phyloP scores from a whole-genome alignment of 1,140 invertebrate genomes.

The Muscidifurax raptorellus region DNA sequence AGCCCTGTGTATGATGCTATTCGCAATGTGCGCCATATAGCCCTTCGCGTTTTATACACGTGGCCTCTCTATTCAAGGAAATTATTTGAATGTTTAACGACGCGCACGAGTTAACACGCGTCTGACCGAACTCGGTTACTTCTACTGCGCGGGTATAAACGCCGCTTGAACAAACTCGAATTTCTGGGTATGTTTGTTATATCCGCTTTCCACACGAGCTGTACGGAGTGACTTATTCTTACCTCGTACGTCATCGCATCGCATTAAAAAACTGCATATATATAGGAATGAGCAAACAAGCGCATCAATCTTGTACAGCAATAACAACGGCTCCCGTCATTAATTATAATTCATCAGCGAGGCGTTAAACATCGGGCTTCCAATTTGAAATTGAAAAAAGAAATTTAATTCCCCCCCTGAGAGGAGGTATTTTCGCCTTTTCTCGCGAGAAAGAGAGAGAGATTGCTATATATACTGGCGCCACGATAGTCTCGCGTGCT shows the following conservation, averaged over 20 bases:
- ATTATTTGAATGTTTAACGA: not conserved
- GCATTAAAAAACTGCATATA: not conserved
- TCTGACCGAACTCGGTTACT: not conserved
- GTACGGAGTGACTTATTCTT: too few species aligned
- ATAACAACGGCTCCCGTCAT: slow-evolving; percentile 15
- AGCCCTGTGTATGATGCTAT: not conserved
- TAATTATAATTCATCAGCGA: slow-evolving; percentile 47
- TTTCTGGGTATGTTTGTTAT: too few species aligned
- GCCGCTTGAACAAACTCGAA: too few species aligned
- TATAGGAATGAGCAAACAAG: not conserved
- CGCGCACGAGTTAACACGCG: not conserved
- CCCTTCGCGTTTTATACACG: not conserved
- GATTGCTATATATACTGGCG: too few species aligned
- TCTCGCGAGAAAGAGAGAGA: not conserved
- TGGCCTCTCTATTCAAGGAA: not conserved
- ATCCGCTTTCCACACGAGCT: too few species aligned
- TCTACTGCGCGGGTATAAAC: not conserved
- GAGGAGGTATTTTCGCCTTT: not conserved
- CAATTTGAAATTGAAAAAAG: slow-evolving; percentile 47
- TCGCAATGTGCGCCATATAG: not conserved
- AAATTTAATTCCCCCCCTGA: slow-evolving; percentile 32
- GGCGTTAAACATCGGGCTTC: not conserved
- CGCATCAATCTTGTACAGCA: slow-evolving; percentile 28
- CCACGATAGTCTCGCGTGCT: not conserved
- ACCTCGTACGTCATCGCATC: not conserved